A percentile compares a stretch with the other conserved stretches of the same genome.
Conservation (phyloP, 2,888 invertebrate species). For the Dendrolimus houi region DNA sequence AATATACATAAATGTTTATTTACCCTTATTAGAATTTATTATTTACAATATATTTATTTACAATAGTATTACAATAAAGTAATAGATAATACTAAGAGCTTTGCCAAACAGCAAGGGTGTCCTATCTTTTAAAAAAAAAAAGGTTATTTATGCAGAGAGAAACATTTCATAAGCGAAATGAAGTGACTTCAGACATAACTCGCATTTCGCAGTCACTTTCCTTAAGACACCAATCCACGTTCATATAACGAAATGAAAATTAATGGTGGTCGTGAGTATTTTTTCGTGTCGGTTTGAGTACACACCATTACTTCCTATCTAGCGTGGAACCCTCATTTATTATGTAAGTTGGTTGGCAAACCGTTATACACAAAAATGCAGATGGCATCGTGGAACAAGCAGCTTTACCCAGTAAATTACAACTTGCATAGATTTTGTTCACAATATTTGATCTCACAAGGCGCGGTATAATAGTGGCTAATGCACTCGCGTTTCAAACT, state of each 20-base stretch:
- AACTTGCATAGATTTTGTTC: constrained; percentile 14
- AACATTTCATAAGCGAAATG: too few relatives aligned
- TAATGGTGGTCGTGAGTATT: constrained; percentile 69
- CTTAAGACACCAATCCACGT: constrained; percentile 62
- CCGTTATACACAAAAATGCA: constrained; percentile 47
- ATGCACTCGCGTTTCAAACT: too few relatives aligned
- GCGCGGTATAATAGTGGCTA: too few relatives aligned
- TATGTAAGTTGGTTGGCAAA: constrained; percentile 56
- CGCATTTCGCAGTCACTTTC: constrained; percentile 34
- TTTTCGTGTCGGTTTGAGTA: constrained; percentile 74
- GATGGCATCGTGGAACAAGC: constrained; percentile 34
- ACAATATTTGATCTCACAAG: constrained; percentile 16
- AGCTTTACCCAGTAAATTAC: constrained; percentile 21
- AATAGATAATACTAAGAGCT: too few relatives aligned
- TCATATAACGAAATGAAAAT: constrained; percentile 70
- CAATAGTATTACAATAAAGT: too few relatives aligned
- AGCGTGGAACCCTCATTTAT: constrained; percentile 67
- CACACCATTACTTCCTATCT: constrained; percentile 71
- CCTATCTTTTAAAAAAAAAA: too few relatives aligned
- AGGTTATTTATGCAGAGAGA: too few relatives aligned
- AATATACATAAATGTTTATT: too few relatives aligned
- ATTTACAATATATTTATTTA: too few relatives aligned
- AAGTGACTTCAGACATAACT: not conserved
- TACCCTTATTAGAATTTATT: too few relatives aligned
- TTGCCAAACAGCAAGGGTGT: too few relatives aligned